Evolutionary conservation across 2,797 vertebrate species (phyloP), one percentile per base, ranked within the genome.

Genomic region (Chrysocyon brachyurus): DNA sequence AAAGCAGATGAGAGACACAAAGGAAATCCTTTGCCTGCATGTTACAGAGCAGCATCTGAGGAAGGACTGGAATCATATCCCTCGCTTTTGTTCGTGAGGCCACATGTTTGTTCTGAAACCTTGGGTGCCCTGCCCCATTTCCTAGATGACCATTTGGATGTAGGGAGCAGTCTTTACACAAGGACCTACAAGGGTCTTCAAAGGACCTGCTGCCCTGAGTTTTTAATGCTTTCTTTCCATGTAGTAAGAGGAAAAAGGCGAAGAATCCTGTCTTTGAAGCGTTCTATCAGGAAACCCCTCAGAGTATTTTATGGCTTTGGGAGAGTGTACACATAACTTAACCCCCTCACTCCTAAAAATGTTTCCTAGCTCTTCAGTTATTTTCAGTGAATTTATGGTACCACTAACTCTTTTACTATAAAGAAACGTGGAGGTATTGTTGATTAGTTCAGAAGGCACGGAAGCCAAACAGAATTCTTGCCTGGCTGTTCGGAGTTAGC

Each of bases 1-100:
- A 97, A 98, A 98, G 96, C 83, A 61, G 87, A 94, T 61, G 96
- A 97, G 96, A 97, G 98, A 97, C 96, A 97, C 87, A 95, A 83
- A 96, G 97, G 97, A 98, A 97, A 98, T 97, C 97, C 97, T 98
- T 97, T 96, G 66, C 90, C 75, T 95, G 24, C 33, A 26, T 92
- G 91, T 97, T 36, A 36, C 77, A 75, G 84, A 82, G 82, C 57
- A 86, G 31, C 6, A 6, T 73, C 54, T 57, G 92, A 90, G 36
- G 85, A 52, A 89, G 0, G 0, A 15, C 28, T 96, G 93, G 94
- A 93, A 87, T 19, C 79, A 31, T 79, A 90, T 89, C 90, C 89
- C n/a, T 49, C 17, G 8, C 52, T 66, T 93, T 84, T 0, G 0
- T 75, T 94, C 96, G 59, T 94, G 79, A 89, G 28, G 93, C 46